These are phyloP conservation scores for Lamellibrachia columna DNA, from an alignment of 2,888 invertebrate genomes.

Conservation along the genomic window DNA sequence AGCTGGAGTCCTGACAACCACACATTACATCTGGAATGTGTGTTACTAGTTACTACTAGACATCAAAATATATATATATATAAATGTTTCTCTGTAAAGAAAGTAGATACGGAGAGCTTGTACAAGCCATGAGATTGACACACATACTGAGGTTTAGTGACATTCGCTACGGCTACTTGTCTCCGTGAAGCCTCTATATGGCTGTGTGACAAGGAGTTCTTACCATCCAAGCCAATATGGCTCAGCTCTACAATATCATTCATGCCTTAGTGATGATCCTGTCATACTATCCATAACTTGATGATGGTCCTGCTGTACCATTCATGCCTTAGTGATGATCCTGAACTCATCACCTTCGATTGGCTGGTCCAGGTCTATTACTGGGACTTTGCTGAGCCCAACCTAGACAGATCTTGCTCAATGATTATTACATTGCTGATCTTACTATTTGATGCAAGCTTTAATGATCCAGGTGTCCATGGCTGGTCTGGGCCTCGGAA, in stretches of 20 bases:
- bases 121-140: neutral
- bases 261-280: neutral
- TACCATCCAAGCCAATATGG: neutral
- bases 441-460: neutral
- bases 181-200: neutral
- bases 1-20: neutral
- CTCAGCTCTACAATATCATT: neutral
- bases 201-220: neutral
- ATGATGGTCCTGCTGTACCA: constrained; percentile 1
- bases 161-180: neutral
- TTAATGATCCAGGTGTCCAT: neutral
- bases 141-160: neutral
- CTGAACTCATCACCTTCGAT: neutral
- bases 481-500: neutral
- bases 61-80: neutral
- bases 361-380: neutral
- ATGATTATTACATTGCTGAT: neutral
- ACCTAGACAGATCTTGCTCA: neutral
- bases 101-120: neutral
- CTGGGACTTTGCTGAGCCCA: neutral
- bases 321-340: neutral
- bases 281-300: neutral
- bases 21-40: neutral
- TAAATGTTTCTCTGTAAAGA: neutral
- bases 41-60: neutral